Percentiles rank a stretch among this genome's conserved stretches.
Evolutionary conservation across 1,140 invertebrate species (phyloP).

Genomic region (Drosophila bocqueti): DNA sequence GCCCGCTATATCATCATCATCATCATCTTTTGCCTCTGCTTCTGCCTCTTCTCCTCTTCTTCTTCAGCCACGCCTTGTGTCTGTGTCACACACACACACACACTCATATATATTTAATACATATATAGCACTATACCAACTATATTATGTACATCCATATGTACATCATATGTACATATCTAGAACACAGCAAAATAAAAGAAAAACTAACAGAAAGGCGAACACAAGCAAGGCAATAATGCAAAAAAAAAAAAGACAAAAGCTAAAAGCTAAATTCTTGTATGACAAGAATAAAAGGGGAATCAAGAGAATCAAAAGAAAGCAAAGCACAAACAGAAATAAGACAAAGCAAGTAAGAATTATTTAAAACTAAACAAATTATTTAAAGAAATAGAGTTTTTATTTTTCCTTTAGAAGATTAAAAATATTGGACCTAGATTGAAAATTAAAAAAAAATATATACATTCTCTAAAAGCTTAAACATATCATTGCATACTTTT

Average conservation of each 20-base stretch:
- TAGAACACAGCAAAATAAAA: constrained; percentile 42
- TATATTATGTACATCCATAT: constrained; percentile 31
- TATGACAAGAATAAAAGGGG: constrained; percentile 19
- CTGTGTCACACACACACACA: constrained; percentile 18
- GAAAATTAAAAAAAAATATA: too few species aligned
- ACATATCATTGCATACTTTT: neutral
- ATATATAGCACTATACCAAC: constrained; percentile 21
- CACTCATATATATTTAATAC: neutral
- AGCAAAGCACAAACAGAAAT: neutral
- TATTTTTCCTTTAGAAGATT: neutral
- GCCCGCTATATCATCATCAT: constrained; percentile 12
- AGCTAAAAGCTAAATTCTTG: constrained; percentile 23
- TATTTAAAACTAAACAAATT: neutral
- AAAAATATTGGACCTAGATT: too few species aligned
- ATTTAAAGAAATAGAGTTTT: neutral
- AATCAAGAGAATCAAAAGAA: constrained; percentile 8
- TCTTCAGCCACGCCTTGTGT: constrained; percentile 54
- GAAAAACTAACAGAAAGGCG: constrained; percentile 44
- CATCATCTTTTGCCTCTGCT: constrained; percentile 8
- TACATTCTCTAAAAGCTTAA: neutral
- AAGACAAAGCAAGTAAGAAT: neutral
- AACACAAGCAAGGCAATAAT: constrained; percentile 7
- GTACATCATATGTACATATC: constrained; percentile 2
- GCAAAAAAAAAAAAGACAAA: constrained; percentile 1
- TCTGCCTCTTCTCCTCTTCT: neutral